phyloP scores from a whole-genome alignment of 2,888 invertebrate genomes.

The Teinopalpus imperialis region DNA sequence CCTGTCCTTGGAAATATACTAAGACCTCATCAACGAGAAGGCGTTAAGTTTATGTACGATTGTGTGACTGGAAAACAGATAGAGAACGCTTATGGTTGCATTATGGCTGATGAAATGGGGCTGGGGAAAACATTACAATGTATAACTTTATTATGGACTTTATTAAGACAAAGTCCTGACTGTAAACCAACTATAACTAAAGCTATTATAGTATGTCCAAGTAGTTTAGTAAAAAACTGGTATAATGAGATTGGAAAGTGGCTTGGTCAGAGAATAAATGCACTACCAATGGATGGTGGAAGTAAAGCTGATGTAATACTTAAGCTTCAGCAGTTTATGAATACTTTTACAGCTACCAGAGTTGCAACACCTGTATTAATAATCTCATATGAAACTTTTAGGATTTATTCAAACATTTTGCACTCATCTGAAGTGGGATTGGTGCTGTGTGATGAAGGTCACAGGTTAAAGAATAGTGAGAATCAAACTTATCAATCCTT shows the following conservation, averaged over 20 bases:
- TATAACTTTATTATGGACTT: slow-evolving; percentile 97
- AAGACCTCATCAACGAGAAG: slow-evolving; percentile 98
- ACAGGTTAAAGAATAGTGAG: slow-evolving; percentile 98
- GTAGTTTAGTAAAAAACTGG: slow-evolving; percentile 99
- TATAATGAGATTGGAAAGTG: slow-evolving; percentile 99
- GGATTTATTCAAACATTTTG: slow-evolving; percentile 94
- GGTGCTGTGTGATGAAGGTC: slow-evolving; percentile 99
- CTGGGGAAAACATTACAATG: slow-evolving; percentile 99
- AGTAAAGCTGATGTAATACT: slow-evolving; percentile 93
- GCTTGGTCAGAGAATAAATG: slow-evolving; percentile 91
- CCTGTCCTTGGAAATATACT: slow-evolving; percentile 94
- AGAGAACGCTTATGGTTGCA: slow-evolving; percentile 94
- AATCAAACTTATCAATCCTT: slow-evolving; percentile 98
- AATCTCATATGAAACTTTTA: slow-evolving; percentile 99
- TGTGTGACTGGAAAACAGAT: slow-evolving; percentile 97
- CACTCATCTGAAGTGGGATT: slow-evolving; percentile 96
- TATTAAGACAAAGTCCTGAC: slow-evolving; percentile 95
- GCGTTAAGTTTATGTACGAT: slow-evolving; percentile 99
- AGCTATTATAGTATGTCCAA: slow-evolving; percentile 97
- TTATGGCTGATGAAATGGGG: slow-evolving; percentile 99
- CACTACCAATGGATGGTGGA: slow-evolving; percentile 93
- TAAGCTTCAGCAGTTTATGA: slow-evolving; percentile 91
- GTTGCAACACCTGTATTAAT: slow-evolving; percentile 95
- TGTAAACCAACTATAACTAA: slow-evolving; percentile 95
- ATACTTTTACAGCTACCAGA: slow-evolving; percentile 88